phyloP scores from a whole-genome alignment of 2,888 invertebrate species.

The Muschampia plurimacula region DNA sequence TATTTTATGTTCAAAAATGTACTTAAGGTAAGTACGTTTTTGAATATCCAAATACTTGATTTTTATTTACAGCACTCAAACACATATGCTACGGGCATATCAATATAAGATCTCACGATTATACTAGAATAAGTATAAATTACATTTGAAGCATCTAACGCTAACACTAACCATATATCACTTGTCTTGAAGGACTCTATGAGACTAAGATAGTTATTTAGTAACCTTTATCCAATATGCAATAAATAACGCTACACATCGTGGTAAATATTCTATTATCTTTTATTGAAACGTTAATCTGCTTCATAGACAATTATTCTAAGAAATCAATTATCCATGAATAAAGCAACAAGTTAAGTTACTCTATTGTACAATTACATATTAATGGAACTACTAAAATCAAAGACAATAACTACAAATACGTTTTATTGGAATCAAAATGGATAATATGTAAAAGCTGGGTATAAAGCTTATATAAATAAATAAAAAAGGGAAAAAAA shows the following conservation, averaged over 20 bases:
- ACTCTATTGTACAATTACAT: too few species aligned
- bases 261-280: constrained; percentile 14
- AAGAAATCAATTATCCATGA: constrained; percentile 4
- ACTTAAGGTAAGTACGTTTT: too few species aligned
- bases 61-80: too few species aligned
- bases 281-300: constrained; percentile 11
- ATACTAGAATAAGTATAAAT: not conserved
- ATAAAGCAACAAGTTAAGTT: not conserved
- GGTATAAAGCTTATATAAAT: too few species aligned
- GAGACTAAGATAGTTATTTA: not conserved
- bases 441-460: too few species aligned
- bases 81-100: not conserved
- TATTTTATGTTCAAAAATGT: too few species aligned
- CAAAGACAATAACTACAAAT: too few species aligned
- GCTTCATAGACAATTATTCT: constrained; percentile 4
- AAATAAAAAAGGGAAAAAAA: too few species aligned
- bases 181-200: not conserved
- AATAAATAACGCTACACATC: constrained; percentile 19
- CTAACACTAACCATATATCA: constrained; percentile 8
- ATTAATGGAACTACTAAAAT: too few species aligned
- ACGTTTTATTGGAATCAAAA: too few species aligned
- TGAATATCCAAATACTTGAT: too few species aligned
- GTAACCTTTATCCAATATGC: constrained; percentile 15
- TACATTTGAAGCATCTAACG: not conserved
- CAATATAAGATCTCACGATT: constrained; percentile 12